Conservation (phyloP, 1,140 invertebrate species). For the Drosophila quadrilineata region DNA sequence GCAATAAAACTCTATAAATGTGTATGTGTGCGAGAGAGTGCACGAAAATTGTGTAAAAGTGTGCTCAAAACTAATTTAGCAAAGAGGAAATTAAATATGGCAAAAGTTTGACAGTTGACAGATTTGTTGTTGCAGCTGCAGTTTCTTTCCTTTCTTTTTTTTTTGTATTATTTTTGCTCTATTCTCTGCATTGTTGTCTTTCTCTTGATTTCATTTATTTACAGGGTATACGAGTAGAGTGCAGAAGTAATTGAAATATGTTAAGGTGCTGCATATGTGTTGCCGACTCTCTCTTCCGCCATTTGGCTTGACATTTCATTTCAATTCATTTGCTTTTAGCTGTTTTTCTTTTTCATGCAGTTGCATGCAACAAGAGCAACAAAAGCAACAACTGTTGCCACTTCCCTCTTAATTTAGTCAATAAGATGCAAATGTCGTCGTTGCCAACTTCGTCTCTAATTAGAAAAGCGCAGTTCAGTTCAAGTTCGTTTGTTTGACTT, state of each 20-base stretch:
- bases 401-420: conserved; percentile 70
- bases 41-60: conserved; percentile 44
- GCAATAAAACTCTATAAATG: conserved; percentile 3
- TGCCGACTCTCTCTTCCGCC: conserved; percentile 10
- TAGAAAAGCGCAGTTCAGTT: conserved; percentile 40
- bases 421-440: conserved; percentile 72
- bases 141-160: no score
- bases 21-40: conserved; percentile 1
- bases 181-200: conserved; percentile 25
- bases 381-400: conserved; percentile 41
- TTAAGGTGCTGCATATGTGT: conserved; percentile 23
- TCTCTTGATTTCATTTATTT: conserved; percentile 69
- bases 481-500: conserved; percentile 27
- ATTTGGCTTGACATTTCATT: conserved; percentile 48
- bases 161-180: conserved; percentile 25
- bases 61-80: conserved; percentile 67
- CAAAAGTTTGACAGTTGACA: conserved; percentile 76
- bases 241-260: conserved; percentile 68
- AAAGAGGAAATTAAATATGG: conserved; percentile 79
- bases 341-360: conserved; percentile 22
- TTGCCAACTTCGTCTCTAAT: conserved; percentile 58
- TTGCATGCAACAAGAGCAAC: conserved; percentile 9
- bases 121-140: conserved; percentile 53
- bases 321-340: conserved; percentile 50
- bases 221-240: conserved; percentile 7